A percentile compares a stretch with the other conserved stretches of the same genome.
These are phyloP conservation scores for Dascyllus trimaculatus DNA, from an alignment of 2,113 vertebrate genomes.

Conservation along the genomic window DNA sequence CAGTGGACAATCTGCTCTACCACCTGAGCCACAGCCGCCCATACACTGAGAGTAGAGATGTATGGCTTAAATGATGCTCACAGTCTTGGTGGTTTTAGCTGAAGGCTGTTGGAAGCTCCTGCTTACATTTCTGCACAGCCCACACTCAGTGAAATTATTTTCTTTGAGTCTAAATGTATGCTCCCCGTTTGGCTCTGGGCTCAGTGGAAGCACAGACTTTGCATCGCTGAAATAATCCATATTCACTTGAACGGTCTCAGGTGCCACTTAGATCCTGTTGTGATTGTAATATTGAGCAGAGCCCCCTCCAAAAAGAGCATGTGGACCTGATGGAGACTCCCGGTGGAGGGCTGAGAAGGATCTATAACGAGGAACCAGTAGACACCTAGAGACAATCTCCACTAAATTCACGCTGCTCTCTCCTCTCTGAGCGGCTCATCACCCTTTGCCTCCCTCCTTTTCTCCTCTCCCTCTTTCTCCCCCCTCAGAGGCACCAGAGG, in stretches of 20 bases:
- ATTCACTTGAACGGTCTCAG: constrained; percentile 20
- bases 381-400: constrained; percentile 20
- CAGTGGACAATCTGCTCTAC: too few species aligned
- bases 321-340: constrained; percentile 4
- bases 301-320: neutral
- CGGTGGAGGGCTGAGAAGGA: constrained; percentile 18
- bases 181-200: constrained; percentile 14
- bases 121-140: constrained; percentile 44
- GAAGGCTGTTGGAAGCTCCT: constrained; percentile 12
- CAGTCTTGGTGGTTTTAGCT: constrained; percentile 6
- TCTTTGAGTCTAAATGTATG: constrained; percentile 25
- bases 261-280: constrained; percentile 38
- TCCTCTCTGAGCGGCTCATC: constrained; percentile 14
- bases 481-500: constrained; percentile 27
- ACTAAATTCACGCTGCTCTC: constrained; percentile 24
- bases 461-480: neutral
- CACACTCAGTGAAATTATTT: constrained; percentile 44
- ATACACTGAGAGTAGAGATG: too few species aligned
- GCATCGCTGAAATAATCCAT: constrained; percentile 41
- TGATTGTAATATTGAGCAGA: constrained; percentile 19
- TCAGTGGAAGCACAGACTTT: constrained; percentile 4
- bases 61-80: neutral
- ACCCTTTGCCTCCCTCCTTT: neutral
- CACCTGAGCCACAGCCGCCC: too few species aligned
- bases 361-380: constrained; percentile 34